Percentiles rank a stretch among this genome's conserved stretches.
Conservation (phyloP, 2,888 invertebrate genomes). For the Fragum whitleyi region DNA sequence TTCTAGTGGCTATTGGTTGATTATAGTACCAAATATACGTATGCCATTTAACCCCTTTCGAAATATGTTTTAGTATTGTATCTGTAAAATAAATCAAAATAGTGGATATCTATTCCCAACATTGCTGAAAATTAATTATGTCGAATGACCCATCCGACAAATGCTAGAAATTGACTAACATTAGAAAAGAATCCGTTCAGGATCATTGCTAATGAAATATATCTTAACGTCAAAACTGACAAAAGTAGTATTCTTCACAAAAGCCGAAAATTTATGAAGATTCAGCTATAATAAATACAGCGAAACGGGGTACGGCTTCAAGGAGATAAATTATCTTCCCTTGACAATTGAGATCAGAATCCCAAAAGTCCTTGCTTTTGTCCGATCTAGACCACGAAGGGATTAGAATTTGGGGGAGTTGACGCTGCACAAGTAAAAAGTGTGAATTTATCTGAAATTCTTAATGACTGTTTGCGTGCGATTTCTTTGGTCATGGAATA, state of each 20-base stretch:
- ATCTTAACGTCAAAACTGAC: conserved; percentile 27
- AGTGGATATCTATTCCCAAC: neutral
- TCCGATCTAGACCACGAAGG: conserved; percentile 32
- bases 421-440: no score
- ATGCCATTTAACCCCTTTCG: no score
- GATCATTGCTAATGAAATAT: conserved; percentile 24
- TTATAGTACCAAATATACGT: no score
- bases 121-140: conserved; percentile 1
- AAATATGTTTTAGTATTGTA: neutral
- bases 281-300: conserved; percentile 13
- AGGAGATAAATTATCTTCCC: conserved; percentile 19
- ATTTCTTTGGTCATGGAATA: no score
- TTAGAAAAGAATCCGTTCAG: conserved; percentile 21
- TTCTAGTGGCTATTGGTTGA: no score
- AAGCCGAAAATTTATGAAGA: conserved; percentile 23
- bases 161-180: conserved; percentile 22
- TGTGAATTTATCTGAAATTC: no score
- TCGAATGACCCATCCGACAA: conserved; percentile 2
- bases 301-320: conserved; percentile 16
- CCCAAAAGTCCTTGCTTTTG: conserved; percentile 62
- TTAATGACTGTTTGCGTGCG: no score
- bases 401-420: conserved; percentile 46
- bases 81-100: conserved; percentile 8
- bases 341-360: conserved; percentile 27
- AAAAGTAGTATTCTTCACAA: neutral